These are phyloP conservation scores for Brassicogethes aeneus DNA, from an alignment of 2,888 invertebrate species.

Conservation along the genomic window DNA sequence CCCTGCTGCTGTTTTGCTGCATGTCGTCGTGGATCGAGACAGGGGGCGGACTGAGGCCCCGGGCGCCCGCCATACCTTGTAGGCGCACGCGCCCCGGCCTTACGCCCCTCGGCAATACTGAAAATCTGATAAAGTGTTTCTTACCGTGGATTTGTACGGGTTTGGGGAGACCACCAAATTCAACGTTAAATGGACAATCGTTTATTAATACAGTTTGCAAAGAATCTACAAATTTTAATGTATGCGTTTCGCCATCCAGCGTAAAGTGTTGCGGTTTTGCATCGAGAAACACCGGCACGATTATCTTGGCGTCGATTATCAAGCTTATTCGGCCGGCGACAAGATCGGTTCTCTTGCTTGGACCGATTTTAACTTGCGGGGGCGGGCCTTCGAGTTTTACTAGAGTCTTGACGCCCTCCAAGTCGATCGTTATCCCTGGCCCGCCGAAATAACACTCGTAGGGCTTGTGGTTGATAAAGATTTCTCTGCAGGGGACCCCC, in stretches of 20 bases:
- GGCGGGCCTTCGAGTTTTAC: slow-evolving; percentile 84
- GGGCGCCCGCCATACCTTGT: slow-evolving; percentile 65
- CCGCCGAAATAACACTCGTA: slow-evolving; percentile 92
- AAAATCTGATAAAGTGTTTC: slow-evolving; percentile 73
- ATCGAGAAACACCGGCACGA: slow-evolving; percentile 75
- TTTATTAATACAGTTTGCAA: slow-evolving; percentile 70
- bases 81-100: slow-evolving; percentile 63
- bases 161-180: slow-evolving; percentile 78
- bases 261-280: slow-evolving; percentile 73
- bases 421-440: slow-evolving; percentile 68
- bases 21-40: slow-evolving; percentile 11
- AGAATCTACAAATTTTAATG: slow-evolving; percentile 72
- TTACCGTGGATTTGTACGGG: slow-evolving; percentile 64
- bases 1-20: slow-evolving; percentile 30
- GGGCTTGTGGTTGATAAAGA: slow-evolving; percentile 81
- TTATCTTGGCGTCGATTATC: slow-evolving; percentile 70
- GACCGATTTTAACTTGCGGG: slow-evolving; percentile 89
- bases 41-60: slow-evolving; percentile 12
- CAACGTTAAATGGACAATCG: slow-evolving; percentile 66
- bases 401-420: slow-evolving; percentile 67
- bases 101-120: slow-evolving; percentile 64
- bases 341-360: slow-evolving; percentile 65
- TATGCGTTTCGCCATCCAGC: slow-evolving; percentile 61
- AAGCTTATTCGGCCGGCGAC: slow-evolving; percentile 78
- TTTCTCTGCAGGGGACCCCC: slow-evolving; percentile 85